Conservation (phyloP, 2,113 vertebrate species). For the Hemiprocne comata region DNA sequence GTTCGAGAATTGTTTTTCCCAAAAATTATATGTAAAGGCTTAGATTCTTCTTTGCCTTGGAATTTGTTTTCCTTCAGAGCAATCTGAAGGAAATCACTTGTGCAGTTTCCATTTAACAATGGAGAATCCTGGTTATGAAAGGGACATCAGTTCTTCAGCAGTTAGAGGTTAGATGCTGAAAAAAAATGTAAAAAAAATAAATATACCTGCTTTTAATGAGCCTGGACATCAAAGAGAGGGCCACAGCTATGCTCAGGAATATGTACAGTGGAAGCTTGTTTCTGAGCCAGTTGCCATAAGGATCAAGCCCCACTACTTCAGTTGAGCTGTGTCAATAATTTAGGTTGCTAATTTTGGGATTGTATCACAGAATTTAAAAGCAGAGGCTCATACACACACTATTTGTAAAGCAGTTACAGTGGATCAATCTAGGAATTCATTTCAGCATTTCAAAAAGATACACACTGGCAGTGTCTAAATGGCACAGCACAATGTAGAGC, state of each 20-base stretch:
- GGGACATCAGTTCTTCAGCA: neutral
- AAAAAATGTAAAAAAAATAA: neutral
- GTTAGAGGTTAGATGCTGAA: neutral
- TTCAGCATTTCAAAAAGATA: neutral
- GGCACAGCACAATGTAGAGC: conserved; percentile 18
- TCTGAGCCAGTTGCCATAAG: neutral
- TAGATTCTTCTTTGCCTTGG: neutral
- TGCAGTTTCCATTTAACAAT: neutral
- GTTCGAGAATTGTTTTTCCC: neutral
- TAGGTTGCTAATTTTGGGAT: neutral
- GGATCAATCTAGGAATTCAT: neutral
- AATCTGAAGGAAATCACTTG: accelerated
- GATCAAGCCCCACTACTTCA: neutral
- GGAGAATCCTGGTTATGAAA: neutral
- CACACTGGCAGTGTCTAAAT: neutral
- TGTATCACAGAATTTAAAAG: neutral
- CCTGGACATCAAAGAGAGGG: neutral
- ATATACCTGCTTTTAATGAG: neutral
- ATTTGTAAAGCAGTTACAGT: neutral
- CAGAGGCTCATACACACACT: neutral
- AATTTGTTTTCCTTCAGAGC: neutral
- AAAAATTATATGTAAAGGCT: neutral
- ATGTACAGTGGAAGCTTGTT: accelerated
- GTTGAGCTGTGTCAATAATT: neutral
- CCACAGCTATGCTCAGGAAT: neutral